These are phyloP conservation scores for Drosophila orena DNA, from an alignment of 1,140 invertebrate species.

Conservation along the genomic window DNA sequence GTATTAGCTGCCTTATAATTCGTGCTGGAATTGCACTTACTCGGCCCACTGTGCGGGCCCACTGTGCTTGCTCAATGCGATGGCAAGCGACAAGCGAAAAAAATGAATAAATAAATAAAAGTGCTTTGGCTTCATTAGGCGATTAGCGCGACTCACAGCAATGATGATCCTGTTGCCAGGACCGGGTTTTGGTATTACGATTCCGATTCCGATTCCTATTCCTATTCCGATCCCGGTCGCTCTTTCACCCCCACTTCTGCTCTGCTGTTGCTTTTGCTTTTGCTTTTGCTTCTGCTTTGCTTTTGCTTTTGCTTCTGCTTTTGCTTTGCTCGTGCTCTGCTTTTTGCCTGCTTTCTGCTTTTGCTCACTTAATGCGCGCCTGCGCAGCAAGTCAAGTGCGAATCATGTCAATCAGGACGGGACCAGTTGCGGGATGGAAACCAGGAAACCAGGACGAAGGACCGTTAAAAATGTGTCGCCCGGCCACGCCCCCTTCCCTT, in stretches of 20 bases:
- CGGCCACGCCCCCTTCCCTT: slow-evolving; percentile 30
- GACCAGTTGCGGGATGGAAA: slow-evolving; percentile 25
- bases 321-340: slow-evolving; percentile 4
- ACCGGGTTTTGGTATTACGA: slow-evolving; percentile 11
- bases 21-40: neutral
- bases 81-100: slow-evolving; percentile 18
- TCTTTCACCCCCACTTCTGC: neutral
- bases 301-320: neutral
- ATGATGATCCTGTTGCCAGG: slow-evolving; percentile 32
- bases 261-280: neutral
- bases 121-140: slow-evolving; percentile 77
- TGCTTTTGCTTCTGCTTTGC: neutral
- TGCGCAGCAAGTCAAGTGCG: slow-evolving; percentile 79
- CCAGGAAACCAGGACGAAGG: slow-evolving; percentile 3
- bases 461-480: slow-evolving; percentile 60
- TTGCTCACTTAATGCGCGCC: slow-evolving; percentile 63
- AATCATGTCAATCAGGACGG: slow-evolving; percentile 75
- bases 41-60: slow-evolving; percentile 39
- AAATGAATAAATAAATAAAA: slow-evolving; percentile 57
- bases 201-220: slow-evolving; percentile 1
- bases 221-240: slow-evolving; percentile 15
- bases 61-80: too few relatives aligned
- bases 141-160: slow-evolving; percentile 59
- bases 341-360: slow-evolving; percentile 20
- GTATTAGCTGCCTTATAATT: too few relatives aligned